Percentiles rank a stretch among this genome's conserved stretches.
phyloP scores from a whole-genome alignment of 2,888 invertebrate genomes.

The Hypomecis punctinalis region DNA sequence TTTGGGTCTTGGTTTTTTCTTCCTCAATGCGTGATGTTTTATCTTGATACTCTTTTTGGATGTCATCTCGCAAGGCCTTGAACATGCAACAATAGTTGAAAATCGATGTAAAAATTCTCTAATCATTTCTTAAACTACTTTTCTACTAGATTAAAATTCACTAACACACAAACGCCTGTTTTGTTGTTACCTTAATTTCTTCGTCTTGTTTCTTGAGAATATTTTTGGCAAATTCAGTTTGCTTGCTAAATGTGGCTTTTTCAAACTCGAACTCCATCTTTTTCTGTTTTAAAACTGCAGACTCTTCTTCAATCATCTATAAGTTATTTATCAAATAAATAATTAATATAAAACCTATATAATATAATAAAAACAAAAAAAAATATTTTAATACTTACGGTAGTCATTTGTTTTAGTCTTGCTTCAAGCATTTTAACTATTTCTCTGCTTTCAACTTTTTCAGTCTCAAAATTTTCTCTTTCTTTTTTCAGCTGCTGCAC shows the following conservation, averaged over 20 bases:
- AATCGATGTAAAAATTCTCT: neutral
- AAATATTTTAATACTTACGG: conserved; percentile 57
- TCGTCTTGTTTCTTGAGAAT: conserved; percentile 85
- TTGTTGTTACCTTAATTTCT: conserved; percentile 79
- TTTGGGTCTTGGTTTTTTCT: conserved; percentile 66
- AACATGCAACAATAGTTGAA: conserved; percentile 26
- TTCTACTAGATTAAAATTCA: too few species aligned
- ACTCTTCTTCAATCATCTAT: conserved; percentile 79
- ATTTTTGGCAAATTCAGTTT: conserved; percentile 84
- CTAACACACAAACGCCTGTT: neutral
- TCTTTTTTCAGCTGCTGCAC: conserved; percentile 83
- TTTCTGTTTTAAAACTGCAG: conserved; percentile 81
- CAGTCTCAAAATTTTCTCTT: conserved; percentile 82
- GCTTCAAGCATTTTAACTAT: conserved; percentile 83
- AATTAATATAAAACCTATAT: neutral
- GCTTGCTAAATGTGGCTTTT: conserved; percentile 85
- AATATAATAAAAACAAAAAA: neutral
- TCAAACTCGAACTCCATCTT: conserved; percentile 86
- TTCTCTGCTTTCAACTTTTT: conserved; percentile 82
- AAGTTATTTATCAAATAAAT: conserved; percentile 28
- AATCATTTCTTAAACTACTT: too few species aligned
- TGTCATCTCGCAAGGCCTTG: conserved; percentile 72
- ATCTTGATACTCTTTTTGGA: conserved; percentile 76
- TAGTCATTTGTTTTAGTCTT: conserved; percentile 85
- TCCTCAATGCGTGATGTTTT: conserved; percentile 72